Evolutionary conservation across 2,888 invertebrate species (phyloP), one percentile per base, ranked within the genome.

Genomic region (Nebria salina): DNA sequence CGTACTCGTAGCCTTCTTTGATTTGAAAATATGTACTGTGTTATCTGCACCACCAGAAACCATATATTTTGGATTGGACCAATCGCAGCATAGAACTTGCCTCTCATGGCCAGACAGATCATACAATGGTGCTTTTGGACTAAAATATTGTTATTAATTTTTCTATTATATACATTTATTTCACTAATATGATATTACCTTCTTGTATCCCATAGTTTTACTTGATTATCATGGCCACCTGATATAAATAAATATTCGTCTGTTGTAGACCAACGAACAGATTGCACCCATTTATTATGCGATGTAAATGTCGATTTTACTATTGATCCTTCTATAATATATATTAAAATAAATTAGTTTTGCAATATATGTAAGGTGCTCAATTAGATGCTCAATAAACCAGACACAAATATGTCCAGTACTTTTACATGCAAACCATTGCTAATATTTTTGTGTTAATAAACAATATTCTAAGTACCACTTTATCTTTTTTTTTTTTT

Each of bases 161-260:
- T 2, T 43, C 13, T 25, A 65, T 72, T 25, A 66, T 7, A n/a
- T 75, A 70, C 6, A n/a, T 26, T n/a, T 65, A 13, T 13, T 26
- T 43, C 54, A 54, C 25, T 7, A 43, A 66, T 65, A 80, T 43
- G 13, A 68, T 73, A n/a, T 84, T 86, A 95, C 95, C 95, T 97
- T 87, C 98, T 92, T 4, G 94, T 94, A 89, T 99, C 99, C 99
- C 99, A 99, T 75, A 99, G 90, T 89, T 99, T 99, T 82, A 98
- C 93, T 83, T 94, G 91, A 84, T 94, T 93, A 87, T 99, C 99
- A 86, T 98, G 97, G 0, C 97, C 95, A 1, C 97, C 98, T 0
- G 98, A 98, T 26, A 98, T 91, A 88, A 99, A 99, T 13, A 96
- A 90, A 85, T 96, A 92, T 85, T 96, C 95, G 83, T 95, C 91